A percentile compares a stretch with the other conserved stretches of the same genome.
phyloP scores from a whole-genome alignment of 2,797 vertebrate genomes.

The Telmatherina bonti region DNA sequence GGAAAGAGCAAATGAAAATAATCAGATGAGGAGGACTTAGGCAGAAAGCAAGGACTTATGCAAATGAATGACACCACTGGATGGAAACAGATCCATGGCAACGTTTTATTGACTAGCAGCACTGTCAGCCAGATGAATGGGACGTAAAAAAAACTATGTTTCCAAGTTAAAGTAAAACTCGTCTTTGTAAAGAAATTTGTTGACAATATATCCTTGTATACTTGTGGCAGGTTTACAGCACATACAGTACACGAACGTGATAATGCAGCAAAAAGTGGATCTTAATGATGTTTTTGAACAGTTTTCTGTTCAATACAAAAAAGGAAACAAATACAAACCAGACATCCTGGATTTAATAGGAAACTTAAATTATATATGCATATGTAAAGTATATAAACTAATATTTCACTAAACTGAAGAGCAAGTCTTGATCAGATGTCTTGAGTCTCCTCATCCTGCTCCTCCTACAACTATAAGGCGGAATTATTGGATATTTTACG shows the following conservation, averaged over 20 bases:
- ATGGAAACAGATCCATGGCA: neutral
- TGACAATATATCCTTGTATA: too few relatives aligned
- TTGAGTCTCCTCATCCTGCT: too few relatives aligned
- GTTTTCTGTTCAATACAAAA: neutral
- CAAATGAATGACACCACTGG: conserved; percentile 4
- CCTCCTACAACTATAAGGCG: too few relatives aligned
- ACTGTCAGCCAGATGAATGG: neutral
- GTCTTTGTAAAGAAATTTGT: neutral
- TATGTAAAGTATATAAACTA: neutral
- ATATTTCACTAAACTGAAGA: neutral
- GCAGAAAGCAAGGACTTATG: neutral
- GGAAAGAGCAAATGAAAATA: conserved; percentile 23
- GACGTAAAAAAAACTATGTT: neutral
- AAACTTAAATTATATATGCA: neutral
- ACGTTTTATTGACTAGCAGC: neutral
- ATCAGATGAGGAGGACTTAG: conserved; percentile 19
- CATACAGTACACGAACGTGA: neutral
- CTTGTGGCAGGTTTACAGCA: too few relatives aligned
- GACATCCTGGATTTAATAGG: too few relatives aligned
- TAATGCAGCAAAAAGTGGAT: neutral
- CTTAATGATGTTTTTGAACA: neutral
- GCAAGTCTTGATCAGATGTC: too few relatives aligned
- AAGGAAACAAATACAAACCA: neutral
- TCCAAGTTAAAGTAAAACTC: neutral
- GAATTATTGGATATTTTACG: too few relatives aligned